Conservation (phyloP, 2,113 vertebrate genomes). For the chimpanzee (Pan troglodytes) region NHGRI_mPanTro3-v2.1_pri NC_072404.2:155406501-155407000, state of each 20-base stretch:
- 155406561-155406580: background rate
- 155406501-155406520: background rate
- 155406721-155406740: background rate
- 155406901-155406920: background rate
- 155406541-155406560: background rate
- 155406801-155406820: background rate
- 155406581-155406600: background rate
- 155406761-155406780: background rate
- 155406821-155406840: background rate
- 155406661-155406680: background rate
- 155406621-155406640: background rate
- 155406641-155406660: background rate
- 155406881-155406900: background rate
- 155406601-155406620: background rate
- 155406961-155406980: background rate
- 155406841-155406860: background rate
- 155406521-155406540: background rate
- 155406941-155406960: background rate
- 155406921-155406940: conserved; percentile 24
- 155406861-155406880: background rate
- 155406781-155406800: background rate
- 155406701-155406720: background rate
- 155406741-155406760: background rate
- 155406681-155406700: background rate
- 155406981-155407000: background rate